phyloP scores from a whole-genome alignment of 2,888 invertebrate genomes.

The Entomobrya multifasciata region DNA sequence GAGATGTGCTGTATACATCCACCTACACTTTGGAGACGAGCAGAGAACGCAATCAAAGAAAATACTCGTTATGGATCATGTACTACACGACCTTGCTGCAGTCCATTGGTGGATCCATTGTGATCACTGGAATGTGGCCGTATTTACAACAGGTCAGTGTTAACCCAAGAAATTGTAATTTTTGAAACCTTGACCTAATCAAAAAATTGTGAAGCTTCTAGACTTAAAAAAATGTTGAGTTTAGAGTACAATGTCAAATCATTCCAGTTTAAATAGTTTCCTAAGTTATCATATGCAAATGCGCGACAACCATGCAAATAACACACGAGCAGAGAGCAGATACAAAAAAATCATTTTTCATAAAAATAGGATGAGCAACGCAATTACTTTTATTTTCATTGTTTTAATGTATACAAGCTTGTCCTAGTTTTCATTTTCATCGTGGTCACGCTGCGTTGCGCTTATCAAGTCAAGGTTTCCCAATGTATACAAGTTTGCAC shows the following conservation, averaged over 20 bases:
- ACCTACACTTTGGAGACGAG: slow-evolving; percentile 84
- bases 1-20: slow-evolving; percentile 42
- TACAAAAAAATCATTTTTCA: too few species aligned
- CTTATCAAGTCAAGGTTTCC: slow-evolving; percentile 43
- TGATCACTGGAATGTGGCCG: slow-evolving; percentile 93
- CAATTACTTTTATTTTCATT: too few species aligned
- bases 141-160: slow-evolving; percentile 91
- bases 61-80: slow-evolving; percentile 90
- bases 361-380: too few species aligned
- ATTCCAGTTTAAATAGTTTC: background rate
- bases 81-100: slow-evolving; percentile 95
- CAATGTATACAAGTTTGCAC: too few species aligned
- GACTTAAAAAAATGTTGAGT: background rate
- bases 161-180: too few species aligned
- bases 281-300: background rate
- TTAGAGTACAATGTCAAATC: background rate
- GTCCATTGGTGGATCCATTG: slow-evolving; percentile 93
- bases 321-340: too few species aligned
- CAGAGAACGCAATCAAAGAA: slow-evolving; percentile 86
- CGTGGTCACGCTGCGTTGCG: too few species aligned
- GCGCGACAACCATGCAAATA: background rate
- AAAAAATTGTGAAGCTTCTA: background rate
- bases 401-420: background rate
- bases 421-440: slow-evolving; percentile 30
- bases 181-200: background rate